These are phyloP conservation scores for Drosophila pachea DNA, from an alignment of 1,140 invertebrate species.

Conservation along the genomic window DNA sequence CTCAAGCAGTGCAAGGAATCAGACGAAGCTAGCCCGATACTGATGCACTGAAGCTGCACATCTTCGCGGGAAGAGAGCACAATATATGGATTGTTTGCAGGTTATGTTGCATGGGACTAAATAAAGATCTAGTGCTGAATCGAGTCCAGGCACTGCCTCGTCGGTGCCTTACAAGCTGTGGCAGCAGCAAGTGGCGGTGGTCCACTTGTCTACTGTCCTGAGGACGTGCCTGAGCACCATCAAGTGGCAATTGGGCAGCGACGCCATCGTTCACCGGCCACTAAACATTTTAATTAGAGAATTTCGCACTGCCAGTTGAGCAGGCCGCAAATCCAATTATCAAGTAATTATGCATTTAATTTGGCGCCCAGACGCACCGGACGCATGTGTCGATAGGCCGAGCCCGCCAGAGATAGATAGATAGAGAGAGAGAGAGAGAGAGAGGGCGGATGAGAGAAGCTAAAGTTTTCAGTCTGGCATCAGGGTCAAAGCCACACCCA, in stretches of 20 bases:
- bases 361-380: conserved; percentile 40
- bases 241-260: conserved; percentile 35
- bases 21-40: no score
- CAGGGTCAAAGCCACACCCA: not conserved
- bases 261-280: conserved; percentile 32
- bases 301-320: conserved; percentile 68
- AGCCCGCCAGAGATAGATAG: conserved; percentile 31
- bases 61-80: no score
- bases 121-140: no score
- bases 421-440: not conserved
- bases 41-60: no score
- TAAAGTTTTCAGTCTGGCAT: conserved; percentile 23
- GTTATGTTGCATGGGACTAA: no score
- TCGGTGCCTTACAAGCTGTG: no score
- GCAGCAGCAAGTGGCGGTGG: no score
- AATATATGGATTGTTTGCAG: no score
- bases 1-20: conserved; percentile 1
- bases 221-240: conserved; percentile 39
- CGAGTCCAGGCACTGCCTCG: no score
- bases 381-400: conserved; percentile 25
- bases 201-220: no score
- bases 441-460: no score
- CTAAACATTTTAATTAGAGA: conserved; percentile 77
- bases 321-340: conserved; percentile 74
- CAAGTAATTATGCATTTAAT: conserved; percentile 77